Evolutionary conservation across 2,888 invertebrate species (phyloP), one percentile per base, ranked within the genome.

Genomic region (Rhogogaster chlorosoma): DNA sequence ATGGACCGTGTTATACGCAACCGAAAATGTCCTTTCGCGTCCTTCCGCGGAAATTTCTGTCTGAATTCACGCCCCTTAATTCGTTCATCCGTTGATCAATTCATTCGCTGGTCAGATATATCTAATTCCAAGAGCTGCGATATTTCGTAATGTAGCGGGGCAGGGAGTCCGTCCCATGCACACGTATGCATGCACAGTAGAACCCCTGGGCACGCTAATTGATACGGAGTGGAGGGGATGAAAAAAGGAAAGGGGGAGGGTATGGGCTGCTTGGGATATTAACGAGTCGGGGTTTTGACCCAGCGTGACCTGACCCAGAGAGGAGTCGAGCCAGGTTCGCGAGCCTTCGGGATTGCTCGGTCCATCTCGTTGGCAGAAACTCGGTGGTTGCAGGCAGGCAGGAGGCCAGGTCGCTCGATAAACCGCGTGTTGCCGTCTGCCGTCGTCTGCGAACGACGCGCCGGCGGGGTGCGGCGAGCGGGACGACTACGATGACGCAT

Each of bases 271-370:
- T 77, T 61, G 45, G 85, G 85, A 87, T 86, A 88, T 88, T 88
- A 88, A 87, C 87, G 87, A 86, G 85, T 53, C 83, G 86, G 87
- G 80, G 80, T 61, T 80, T 87, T 88, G 88, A 88, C 87, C 89
- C 86, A 80, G 86, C 70, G 84, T 88, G 89, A 88, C 89, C 89
- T 89, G 89, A 88, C 89, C 89, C 87, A 89, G 86, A 86, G 88
- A 87, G 84, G 45, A 22, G 22, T 36, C 45, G 61, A 80, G 38
- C 49, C 61, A 61, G 38, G 80, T 61, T 80, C 80, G 80, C 36
- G 15, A 80, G 61, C 38, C 22, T 61, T 80, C 80, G 80, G 57
- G 6, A 36, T 10, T 80, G 61, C 57, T 80, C 80, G 80, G 45
- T 57, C 36, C 61, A 61, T 80, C 36, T 80, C 80, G 80, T 36